phyloP scores from a whole-genome alignment of 2,888 invertebrate genomes.

The Maniola hyperantus region DNA sequence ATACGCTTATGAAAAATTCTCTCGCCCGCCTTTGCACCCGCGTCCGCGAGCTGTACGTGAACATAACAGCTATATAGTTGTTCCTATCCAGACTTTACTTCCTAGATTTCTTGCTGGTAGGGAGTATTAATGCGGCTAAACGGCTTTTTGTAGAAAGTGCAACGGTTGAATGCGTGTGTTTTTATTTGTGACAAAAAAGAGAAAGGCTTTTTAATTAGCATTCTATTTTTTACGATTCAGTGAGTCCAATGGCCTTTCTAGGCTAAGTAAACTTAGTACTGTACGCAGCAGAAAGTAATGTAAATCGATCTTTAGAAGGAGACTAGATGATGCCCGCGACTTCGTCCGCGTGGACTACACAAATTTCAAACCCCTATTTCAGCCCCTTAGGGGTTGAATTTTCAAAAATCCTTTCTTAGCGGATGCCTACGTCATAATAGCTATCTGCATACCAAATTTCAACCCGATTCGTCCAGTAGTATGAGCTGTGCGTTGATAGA shows the following conservation, averaged over 20 bases:
- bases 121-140: not conserved
- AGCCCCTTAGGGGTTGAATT: no score
- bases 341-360: no score
- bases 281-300: no score
- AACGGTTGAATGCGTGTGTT: not conserved
- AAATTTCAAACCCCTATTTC: no score
- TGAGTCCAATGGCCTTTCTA: not conserved
- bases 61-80: not conserved
- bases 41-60: not conserved
- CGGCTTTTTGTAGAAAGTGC: not conserved
- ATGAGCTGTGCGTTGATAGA: no score
- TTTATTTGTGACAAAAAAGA: slow-evolving; percentile 2
- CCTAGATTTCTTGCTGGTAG: slow-evolving; percentile 9
- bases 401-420: no score
- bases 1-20: no score
- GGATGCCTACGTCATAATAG: no score
- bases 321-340: no score
- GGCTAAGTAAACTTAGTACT: not conserved
- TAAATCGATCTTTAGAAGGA: no score
- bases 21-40: not conserved
- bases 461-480: no score
- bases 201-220: slow-evolving; percentile 4
- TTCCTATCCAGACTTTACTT: not conserved
- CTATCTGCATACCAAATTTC: no score
- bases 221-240: not conserved